phyloP scores from a whole-genome alignment of 2,113 vertebrate species.

The Calidris pygmaea region DNA sequence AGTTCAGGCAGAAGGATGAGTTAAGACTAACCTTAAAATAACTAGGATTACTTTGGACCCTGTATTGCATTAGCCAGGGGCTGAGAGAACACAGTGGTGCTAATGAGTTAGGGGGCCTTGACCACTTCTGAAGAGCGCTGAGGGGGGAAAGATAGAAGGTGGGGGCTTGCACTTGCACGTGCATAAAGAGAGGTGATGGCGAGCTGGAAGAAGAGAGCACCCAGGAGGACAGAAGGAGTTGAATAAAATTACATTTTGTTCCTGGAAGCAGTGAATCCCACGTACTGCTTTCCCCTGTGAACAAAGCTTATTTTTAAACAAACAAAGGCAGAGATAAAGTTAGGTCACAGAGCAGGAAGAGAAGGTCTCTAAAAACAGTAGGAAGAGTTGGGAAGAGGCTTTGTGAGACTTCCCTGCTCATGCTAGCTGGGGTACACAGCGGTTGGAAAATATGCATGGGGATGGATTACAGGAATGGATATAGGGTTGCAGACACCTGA shows the following conservation, averaged over 20 bases:
- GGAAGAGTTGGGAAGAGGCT: background rate
- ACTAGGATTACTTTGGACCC: background rate
- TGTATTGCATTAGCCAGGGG: background rate
- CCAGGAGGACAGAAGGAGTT: background rate
- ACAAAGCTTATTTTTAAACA: conserved; percentile 18
- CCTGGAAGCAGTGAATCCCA: background rate
- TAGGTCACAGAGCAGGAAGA: background rate
- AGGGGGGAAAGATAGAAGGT: background rate
- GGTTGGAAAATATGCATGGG: background rate
- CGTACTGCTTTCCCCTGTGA: background rate
- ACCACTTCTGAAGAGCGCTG: background rate
- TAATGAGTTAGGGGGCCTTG: background rate
- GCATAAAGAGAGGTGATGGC: background rate
- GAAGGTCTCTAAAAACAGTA: background rate
- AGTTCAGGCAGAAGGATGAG: background rate
- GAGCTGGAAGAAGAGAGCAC: background rate
- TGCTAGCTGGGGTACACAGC: background rate
- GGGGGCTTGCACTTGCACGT: background rate
- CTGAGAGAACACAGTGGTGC: background rate
- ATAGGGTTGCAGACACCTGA: background rate
- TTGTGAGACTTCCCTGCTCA: background rate
- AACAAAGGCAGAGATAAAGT: background rate
- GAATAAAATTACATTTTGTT: background rate
- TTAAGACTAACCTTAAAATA: background rate
- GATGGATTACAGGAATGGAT: background rate